These are phyloP conservation scores for Diplolepis rosae DNA, from an alignment of 2,888 invertebrate species.

Conservation along the genomic window DNA sequence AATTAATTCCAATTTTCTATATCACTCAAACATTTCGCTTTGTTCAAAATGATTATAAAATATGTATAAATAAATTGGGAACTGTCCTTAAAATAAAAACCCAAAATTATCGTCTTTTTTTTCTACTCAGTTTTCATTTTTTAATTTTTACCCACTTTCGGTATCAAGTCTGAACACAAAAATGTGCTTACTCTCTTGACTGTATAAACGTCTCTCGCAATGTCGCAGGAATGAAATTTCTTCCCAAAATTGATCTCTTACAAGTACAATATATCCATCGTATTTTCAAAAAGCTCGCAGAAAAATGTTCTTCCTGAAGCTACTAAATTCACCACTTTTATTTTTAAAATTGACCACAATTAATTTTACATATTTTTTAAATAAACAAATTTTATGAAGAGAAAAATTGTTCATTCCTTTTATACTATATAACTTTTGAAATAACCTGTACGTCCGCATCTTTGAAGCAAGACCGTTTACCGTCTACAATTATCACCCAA, in stretches of 20 bases:
- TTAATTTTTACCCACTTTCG: no score
- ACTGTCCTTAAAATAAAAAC: no score
- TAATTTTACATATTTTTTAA: background rate
- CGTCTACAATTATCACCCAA: background rate
- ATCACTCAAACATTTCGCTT: no score
- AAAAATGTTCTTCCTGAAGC: background rate
- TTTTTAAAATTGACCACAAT: background rate
- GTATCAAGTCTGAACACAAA: no score
- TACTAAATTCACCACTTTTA: background rate
- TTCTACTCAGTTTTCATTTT: no score
- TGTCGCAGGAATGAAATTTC: slow-evolving; percentile 27
- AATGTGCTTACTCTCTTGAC: background rate
- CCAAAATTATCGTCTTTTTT: no score
- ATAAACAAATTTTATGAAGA: background rate
- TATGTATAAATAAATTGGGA: no score
- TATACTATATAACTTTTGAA: slow-evolving; percentile 16
- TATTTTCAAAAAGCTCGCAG: background rate
- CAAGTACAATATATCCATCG: background rate
- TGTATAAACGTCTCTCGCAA: slow-evolving; percentile 10
- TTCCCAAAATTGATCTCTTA: background rate
- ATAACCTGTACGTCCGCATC: background rate
- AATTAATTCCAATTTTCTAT: no score
- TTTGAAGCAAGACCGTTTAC: background rate
- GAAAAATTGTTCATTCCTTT: background rate
- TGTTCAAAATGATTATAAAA: no score